Conservation (phyloP, 53 echinoderm and acorn worm species). For the Glandiceps talaboti region DNA sequence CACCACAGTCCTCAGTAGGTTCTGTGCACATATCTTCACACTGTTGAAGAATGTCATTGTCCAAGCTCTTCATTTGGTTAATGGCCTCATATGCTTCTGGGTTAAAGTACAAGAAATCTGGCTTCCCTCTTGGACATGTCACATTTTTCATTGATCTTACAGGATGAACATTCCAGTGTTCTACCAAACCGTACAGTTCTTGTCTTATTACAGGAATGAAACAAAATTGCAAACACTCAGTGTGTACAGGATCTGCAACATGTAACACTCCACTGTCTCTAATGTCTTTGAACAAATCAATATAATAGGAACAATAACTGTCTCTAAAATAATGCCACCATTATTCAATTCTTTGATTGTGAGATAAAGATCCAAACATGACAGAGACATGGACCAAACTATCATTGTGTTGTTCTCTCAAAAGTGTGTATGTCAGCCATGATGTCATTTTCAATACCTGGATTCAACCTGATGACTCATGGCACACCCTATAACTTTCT, state of each 20-base stretch:
- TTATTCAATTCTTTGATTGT: neutral
- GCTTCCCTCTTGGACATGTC: neutral
- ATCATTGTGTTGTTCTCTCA: neutral
- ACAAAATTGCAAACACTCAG: neutral
- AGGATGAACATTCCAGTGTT: neutral
- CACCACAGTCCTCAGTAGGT: neutral
- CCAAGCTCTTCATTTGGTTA: neutral
- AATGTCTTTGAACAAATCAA: neutral
- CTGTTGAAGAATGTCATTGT: neutral
- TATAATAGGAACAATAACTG: neutral
- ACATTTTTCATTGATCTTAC: neutral
- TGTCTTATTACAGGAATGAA: neutral
- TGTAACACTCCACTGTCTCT: neutral
- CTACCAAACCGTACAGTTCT: neutral
- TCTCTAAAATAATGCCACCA: neutral
- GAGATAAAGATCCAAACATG: neutral
- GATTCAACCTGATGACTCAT: neutral
- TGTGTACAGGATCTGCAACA: neutral
- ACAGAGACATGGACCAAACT: neutral
- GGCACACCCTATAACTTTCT: neutral
- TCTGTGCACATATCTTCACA: neutral
- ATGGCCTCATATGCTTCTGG: neutral
- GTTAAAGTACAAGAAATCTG: neutral
- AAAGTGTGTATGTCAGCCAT: neutral
- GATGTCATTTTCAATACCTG: neutral